Base-by-base conservation (phyloP, 1,140 invertebrate species). In the Hycleus phaleratus region DNA sequence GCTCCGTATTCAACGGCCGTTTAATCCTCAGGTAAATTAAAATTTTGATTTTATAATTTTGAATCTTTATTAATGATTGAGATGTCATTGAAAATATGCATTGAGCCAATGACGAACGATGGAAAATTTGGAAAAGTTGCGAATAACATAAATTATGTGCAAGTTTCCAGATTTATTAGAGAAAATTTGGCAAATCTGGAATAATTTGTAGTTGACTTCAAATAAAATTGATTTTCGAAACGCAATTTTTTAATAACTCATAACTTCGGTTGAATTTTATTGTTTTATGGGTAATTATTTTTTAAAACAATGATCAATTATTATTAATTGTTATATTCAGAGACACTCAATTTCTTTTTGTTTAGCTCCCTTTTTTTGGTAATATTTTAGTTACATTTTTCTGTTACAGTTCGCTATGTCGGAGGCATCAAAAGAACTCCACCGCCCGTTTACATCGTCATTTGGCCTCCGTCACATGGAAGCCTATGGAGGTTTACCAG, bases 1-100 rank as follows among this genome's bases (percentile, higher is more conserved):
- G 62, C 77, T 86, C 66, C 78, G 84, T 78, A 83, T 86, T 77
- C 83, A 86, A 78, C 79, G 85, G 76, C 83, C 85, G 68, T 85
- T 86, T 76, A 82, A 82, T 74, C 79, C 82, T 73, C 81, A 84
- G 81, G 81, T 85, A 54, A 59, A 63, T 58, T 6, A 56, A 50
- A 46, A 38, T 32, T 45, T 38, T 7, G 8, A 44, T 43, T 11
- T 11, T 38, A 55, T 46, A 46, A 49, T 48, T 42, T 40, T 7
- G 2, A 11, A 43, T 49, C 26, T 60, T 12, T 25, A 46, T 40
- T 50, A 18, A 47, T 26, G 18, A 40, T 18, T 12, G n/a, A 42
- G 11, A 44, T 56, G 58, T 60, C 53, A 56, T 60, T 60, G 58
- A 56, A 44, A 49, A 47, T 11, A 40, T 39, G 44, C 25, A 45